Conservation (phyloP, 2,113 vertebrate genomes). For the Cyanoramphus novaezelandiae region DNA sequence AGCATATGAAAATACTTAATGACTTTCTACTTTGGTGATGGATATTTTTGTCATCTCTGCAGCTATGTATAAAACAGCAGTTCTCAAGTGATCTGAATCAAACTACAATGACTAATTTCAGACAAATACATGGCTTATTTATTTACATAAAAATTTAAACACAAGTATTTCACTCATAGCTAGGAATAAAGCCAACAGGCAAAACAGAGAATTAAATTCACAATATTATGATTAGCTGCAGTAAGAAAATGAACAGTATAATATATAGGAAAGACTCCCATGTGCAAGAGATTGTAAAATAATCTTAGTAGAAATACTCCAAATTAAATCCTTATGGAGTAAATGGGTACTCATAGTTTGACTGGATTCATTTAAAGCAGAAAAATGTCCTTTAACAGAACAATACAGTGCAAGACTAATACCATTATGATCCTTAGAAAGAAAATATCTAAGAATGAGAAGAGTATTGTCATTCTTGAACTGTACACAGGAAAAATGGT, state of each 20-base stretch:
- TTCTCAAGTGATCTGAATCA: background rate
- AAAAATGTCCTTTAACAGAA: background rate
- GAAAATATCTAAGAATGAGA: conserved; percentile 49
- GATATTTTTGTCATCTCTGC: background rate
- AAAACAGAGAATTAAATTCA: background rate
- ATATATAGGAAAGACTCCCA: background rate
- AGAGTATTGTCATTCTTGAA: conserved; percentile 46
- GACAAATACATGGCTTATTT: background rate
- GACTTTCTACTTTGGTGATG: background rate
- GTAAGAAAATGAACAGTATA: background rate
- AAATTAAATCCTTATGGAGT: background rate
- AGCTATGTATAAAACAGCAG: background rate
- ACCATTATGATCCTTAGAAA: conserved; percentile 42
- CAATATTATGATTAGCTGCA: background rate
- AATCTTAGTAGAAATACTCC: background rate
- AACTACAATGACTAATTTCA: background rate
- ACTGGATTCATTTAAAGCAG: background rate
- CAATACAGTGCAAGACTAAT: background rate
- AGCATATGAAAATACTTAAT: background rate
- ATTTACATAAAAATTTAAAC: background rate
- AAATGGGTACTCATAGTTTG: background rate
- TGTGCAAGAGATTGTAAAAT: background rate
- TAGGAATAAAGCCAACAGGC: background rate
- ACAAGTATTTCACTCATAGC: background rate
- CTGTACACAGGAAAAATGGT: conserved; percentile 69